These are phyloP conservation scores for Schizopygopsis pylzovi DNA, from an alignment of 2,797 vertebrate species.

Conservation along the genomic window DNA sequence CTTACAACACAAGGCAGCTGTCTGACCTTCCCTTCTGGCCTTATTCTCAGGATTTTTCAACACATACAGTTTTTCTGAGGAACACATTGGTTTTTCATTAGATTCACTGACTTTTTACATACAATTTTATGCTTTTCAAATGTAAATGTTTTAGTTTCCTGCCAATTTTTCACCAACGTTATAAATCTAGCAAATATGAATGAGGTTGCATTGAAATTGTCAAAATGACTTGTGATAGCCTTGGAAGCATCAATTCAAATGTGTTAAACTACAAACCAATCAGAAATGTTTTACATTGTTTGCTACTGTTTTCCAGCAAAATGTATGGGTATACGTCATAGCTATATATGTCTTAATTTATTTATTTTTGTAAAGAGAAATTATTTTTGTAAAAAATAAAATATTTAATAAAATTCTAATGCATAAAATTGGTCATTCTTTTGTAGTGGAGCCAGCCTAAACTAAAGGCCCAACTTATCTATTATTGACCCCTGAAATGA, in stretches of 20 bases:
- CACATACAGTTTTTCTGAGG: conserved; percentile 87
- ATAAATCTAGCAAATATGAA: not conserved
- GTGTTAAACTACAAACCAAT: not conserved
- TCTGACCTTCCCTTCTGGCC: conserved; percentile 86
- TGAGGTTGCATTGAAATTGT: not conserved
- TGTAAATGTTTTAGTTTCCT: not conserved
- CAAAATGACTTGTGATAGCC: not conserved
- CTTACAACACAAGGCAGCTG: conserved; percentile 89
- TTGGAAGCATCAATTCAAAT: not conserved
- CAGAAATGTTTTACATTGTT: not conserved
- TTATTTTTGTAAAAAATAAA: not conserved
- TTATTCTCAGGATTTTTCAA: conserved; percentile 86
- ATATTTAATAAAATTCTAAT: not conserved
- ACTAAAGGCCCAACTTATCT: not conserved
- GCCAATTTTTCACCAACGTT: not conserved
- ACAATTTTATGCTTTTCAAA: not conserved
- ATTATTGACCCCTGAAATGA: not conserved
- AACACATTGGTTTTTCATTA: conserved; percentile 15
- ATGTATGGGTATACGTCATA: not conserved
- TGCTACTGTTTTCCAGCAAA: not conserved
- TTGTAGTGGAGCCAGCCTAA: not conserved
- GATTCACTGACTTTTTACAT: not conserved
- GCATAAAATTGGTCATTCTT: not conserved
- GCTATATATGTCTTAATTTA: not conserved
- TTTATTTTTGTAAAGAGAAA: not conserved